Evolutionary conservation across 2,888 invertebrate species (phyloP).

Genomic region (Strigamia crassipes): DNA sequence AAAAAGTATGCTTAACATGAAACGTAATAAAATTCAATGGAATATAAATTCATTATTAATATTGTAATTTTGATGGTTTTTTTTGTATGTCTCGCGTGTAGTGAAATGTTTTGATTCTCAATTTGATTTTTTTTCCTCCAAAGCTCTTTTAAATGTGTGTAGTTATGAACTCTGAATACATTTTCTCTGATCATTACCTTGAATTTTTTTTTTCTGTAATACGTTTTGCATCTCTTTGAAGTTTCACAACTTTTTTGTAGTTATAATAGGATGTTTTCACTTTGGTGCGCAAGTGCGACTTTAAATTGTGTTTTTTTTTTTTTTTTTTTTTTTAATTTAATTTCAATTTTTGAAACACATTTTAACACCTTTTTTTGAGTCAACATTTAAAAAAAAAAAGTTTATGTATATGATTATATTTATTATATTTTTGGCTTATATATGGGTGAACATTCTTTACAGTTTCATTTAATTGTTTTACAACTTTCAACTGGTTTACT

Average conservation of each 20-base stretch:
- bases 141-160: neutral
- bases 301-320: neutral
- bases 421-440: neutral
- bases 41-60: neutral
- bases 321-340: neutral
- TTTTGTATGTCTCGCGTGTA: neutral
- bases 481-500: neutral
- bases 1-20: neutral
- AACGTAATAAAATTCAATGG: neutral
- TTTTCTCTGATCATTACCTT: neutral
- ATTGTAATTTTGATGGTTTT: neutral
- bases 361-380: neutral
- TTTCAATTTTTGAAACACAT: neutral
- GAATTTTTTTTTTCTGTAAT: neutral
- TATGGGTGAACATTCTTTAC: neutral
- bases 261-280: neutral
- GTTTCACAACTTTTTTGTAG: neutral
- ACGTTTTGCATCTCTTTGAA: neutral
- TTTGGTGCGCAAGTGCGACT: neutral
- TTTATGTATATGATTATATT: neutral
- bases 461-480: conserved; percentile 3
- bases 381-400: too few species aligned
- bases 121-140: neutral
- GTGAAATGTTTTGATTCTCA: neutral
- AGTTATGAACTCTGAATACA: neutral